Conservation (phyloP, 2,797 vertebrate genomes). For the Phalanger gymnotis region DNA sequence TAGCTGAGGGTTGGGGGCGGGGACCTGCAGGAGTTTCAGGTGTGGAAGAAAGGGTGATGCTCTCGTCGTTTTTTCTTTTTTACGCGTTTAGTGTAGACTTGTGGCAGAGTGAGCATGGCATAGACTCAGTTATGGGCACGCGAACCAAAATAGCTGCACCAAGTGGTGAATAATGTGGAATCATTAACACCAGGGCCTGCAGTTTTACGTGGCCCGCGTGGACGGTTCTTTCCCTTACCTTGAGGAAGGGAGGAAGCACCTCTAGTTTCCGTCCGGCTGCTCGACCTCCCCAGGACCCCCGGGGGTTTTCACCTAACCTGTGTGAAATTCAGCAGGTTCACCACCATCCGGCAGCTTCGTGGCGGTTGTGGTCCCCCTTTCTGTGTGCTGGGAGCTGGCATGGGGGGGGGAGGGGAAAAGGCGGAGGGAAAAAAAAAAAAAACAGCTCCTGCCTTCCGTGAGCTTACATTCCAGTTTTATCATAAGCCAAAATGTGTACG, state of each 20-base stretch:
- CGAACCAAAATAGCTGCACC: neutral
- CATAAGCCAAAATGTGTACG: too few relatives aligned
- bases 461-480: neutral
- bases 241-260: accelerated
- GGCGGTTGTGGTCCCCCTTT: neutral
- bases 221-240: neutral
- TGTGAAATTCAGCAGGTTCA: neutral
- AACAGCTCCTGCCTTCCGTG: neutral
- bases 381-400: too few relatives aligned
- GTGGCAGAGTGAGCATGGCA: neutral
- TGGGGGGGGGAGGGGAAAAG: too few relatives aligned
- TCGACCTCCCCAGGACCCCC: accelerated
- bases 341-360: too few relatives aligned
- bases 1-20: neutral
- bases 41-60: neutral
- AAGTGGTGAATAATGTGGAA: neutral
- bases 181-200: neutral
- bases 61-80: neutral
- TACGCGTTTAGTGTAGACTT: neutral
- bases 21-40: too few relatives aligned
- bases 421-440: neutral
- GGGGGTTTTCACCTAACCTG: accelerated
- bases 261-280: neutral
- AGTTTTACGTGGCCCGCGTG: too few relatives aligned
- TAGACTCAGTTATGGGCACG: neutral